Evolutionary conservation across 2,113 vertebrate genomes (phyloP).

Genomic region (Actinemys pallida): DNA sequence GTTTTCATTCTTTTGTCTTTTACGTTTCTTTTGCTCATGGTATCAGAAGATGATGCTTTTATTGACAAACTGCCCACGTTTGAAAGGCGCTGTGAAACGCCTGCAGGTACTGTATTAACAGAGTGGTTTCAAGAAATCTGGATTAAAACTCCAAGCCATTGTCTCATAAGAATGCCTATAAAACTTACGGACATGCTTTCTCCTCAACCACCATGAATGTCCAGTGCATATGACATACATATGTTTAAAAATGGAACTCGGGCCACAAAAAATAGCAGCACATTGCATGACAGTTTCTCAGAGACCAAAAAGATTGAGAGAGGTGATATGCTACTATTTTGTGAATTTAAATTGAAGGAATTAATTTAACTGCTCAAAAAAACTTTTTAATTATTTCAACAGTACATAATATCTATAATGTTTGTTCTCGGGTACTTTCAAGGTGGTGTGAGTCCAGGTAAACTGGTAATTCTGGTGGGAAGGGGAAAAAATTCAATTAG

Average conservation of each 20-base stretch:
- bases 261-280: slow-evolving; percentile 58
- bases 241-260: neutral
- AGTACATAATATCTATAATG: neutral
- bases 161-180: slow-evolving; percentile 70
- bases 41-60: slow-evolving; percentile 92
- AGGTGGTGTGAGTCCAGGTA: slow-evolving; percentile 38
- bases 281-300: slow-evolving; percentile 81
- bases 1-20: slow-evolving; percentile 79
- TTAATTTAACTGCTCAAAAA: slow-evolving; percentile 32
- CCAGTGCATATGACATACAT: slow-evolving; percentile 47
- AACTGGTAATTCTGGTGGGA: neutral
- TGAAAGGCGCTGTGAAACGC: slow-evolving; percentile 89
- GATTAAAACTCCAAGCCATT: slow-evolving; percentile 67
- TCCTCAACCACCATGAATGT: slow-evolving; percentile 44
- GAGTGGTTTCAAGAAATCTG: slow-evolving; percentile 26
- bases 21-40: slow-evolving; percentile 82
- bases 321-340: slow-evolving; percentile 54
- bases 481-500: neutral
- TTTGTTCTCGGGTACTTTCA: slow-evolving; percentile 12
- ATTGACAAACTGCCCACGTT: slow-evolving; percentile 91
- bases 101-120: slow-evolving; percentile 87
- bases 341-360: slow-evolving; percentile 10
- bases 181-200: slow-evolving; percentile 46
- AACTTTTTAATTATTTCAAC: neutral
- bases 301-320: slow-evolving; percentile 8